Evolutionary conservation across 1,140 invertebrate species (phyloP).

Genomic region (Drosophila grimshawi): DNA sequence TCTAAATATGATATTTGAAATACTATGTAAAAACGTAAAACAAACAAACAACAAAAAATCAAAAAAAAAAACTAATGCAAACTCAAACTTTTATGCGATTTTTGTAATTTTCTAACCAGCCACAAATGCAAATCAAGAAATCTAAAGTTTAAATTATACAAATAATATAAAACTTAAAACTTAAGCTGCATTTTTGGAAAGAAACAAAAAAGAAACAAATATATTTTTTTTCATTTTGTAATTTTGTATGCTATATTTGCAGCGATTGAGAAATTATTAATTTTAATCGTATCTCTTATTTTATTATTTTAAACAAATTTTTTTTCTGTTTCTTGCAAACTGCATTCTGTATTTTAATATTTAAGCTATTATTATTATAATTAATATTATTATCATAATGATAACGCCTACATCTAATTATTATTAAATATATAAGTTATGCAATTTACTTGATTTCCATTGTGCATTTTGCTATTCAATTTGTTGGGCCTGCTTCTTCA

Average conservation of each 20-base stretch:
- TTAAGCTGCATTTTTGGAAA: slow-evolving; percentile 18
- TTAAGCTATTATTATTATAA: slow-evolving; percentile 72
- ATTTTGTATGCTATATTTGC: slow-evolving; percentile 21
- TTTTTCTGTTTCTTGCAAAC: slow-evolving; percentile 25
- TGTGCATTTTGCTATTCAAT: slow-evolving; percentile 35
- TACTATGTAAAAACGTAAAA: neutral
- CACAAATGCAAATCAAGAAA: slow-evolving; percentile 9
- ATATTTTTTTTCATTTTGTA: slow-evolving; percentile 44
- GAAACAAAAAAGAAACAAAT: no score
- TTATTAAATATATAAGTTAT: slow-evolving; percentile 82
- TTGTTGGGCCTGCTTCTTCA: slow-evolving; percentile 31
- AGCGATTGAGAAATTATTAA: slow-evolving; percentile 23
- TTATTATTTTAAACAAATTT: slow-evolving; percentile 4
- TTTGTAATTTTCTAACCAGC: slow-evolving; percentile 54
- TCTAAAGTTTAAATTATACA: slow-evolving; percentile 3
- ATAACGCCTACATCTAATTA: slow-evolving; percentile 53
- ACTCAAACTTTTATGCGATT: slow-evolving; percentile 25
- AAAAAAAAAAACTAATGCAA: slow-evolving; percentile 14
- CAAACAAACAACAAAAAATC: neutral
- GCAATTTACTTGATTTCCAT: slow-evolving; percentile 46
- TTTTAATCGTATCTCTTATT: slow-evolving; percentile 2
- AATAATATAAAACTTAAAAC: slow-evolving; percentile 2
- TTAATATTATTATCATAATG: slow-evolving; percentile 33
- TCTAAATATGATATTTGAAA: slow-evolving; percentile 16
- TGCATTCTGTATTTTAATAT: slow-evolving; percentile 78